Conservation (phyloP, 2,797 vertebrate species). For the Eupleurogrammus muticus region DNA sequence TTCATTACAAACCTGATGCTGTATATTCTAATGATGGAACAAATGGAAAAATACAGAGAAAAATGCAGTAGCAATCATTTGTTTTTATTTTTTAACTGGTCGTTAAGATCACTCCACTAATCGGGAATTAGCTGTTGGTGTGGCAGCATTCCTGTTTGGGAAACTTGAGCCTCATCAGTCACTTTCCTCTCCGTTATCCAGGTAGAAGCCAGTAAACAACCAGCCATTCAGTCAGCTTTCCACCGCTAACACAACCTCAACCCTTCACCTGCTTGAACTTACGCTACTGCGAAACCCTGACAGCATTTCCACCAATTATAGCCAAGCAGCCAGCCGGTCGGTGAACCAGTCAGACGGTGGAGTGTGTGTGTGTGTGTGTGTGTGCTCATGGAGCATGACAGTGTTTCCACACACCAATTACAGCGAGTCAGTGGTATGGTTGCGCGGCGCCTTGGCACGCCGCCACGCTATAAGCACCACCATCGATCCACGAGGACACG, state of each 20-base stretch:
- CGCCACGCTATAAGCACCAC: conserved; percentile 74
- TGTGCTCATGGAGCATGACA: conserved; percentile 77
- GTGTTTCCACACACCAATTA: conserved; percentile 82
- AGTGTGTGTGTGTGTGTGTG: no score
- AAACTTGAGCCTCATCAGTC: not conserved
- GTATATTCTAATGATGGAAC: no score
- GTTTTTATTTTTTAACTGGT: no score
- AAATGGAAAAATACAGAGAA: no score
- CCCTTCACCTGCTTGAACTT: conserved; percentile 33
- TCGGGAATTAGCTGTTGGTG: no score
- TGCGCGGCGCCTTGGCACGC: conserved; percentile 73
- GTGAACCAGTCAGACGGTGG: conserved; percentile 61
- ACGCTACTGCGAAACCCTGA: conserved; percentile 50
- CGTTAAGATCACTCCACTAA: no score
- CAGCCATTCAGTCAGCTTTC: not conserved
- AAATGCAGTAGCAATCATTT: no score
- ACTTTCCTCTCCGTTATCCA: conserved; percentile 17
- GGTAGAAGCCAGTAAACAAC: conserved; percentile 1
- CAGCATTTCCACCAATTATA: conserved; percentile 72
- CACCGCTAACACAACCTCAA: conserved; percentile 20
- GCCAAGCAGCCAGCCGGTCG: conserved; percentile 57
- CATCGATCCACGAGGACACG: conserved; percentile 71
- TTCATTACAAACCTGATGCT: no score
- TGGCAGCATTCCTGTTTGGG: not conserved
- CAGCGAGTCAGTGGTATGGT: conserved; percentile 69